These are phyloP conservation scores for Pelobates fuscus DNA, from an alignment of 2,113 vertebrate species.

Conservation along the genomic window DNA sequence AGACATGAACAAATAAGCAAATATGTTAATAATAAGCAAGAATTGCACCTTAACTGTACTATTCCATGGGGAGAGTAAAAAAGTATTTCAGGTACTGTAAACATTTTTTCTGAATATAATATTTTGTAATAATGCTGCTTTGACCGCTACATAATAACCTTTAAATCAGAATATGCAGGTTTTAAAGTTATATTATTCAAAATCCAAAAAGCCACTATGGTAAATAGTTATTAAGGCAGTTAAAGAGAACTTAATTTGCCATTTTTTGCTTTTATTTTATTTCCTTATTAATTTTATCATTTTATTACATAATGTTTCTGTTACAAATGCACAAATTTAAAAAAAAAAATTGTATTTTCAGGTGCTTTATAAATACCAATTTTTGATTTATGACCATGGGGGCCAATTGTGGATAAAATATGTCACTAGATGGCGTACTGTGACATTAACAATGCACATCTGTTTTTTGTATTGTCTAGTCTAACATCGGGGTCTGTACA, in stretches of 20 bases:
- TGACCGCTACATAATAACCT: constrained; percentile 21
- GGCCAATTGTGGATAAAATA: background rate
- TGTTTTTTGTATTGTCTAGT: too few relatives aligned
- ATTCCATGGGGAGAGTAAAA: background rate
- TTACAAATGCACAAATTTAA: constrained; percentile 13
- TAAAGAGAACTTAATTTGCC: constrained; percentile 18
- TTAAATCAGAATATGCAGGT: background rate
- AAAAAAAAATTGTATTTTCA: constrained; percentile 27
- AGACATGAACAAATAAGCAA: constrained; percentile 1
- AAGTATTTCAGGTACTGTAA: constrained; percentile 24
- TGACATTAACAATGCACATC: background rate
- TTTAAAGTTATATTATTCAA: constrained; percentile 15
- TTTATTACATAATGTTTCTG: constrained; percentile 38
- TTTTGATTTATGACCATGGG: background rate
- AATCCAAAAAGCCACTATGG: constrained; percentile 40
- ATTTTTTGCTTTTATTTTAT: constrained; percentile 33
- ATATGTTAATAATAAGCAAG: background rate
- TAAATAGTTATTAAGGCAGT: constrained; percentile 25
- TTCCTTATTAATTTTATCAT: constrained; percentile 22
- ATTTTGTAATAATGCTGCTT: constrained; percentile 40
- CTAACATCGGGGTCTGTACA: too few relatives aligned
- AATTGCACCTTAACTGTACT: constrained; percentile 22
- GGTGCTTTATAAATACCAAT: background rate
- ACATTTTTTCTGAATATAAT: background rate
- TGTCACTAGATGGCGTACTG: background rate